phyloP scores from a whole-genome alignment of 2,888 invertebrate genomes.

The Orthosia gothica region DNA sequence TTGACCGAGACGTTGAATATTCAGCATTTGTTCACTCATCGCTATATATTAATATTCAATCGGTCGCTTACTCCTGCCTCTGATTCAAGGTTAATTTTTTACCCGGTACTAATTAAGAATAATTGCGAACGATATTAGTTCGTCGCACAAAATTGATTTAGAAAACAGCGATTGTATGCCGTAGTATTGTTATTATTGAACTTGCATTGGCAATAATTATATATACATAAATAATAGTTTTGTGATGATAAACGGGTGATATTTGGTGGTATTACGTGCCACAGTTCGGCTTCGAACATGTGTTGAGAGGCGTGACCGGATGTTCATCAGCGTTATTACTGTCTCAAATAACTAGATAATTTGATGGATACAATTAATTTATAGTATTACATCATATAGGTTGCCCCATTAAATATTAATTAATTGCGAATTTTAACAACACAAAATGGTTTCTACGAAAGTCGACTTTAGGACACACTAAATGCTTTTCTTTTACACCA shows the following conservation, averaged over 20 bases:
- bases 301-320: conserved; percentile 54
- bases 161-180: conserved; percentile 41
- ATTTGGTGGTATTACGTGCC: conserved; percentile 51
- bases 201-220: not conserved
- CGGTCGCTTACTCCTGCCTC: conserved; percentile 83
- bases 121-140: conserved; percentile 72
- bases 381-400: conserved; percentile 28
- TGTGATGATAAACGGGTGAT: conserved; percentile 14
- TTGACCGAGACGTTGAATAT: conserved; percentile 88
- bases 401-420: conserved; percentile 11
- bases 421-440: not conserved
- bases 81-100: conserved; percentile 87
- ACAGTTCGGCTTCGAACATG: conserved; percentile 41
- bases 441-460: not conserved
- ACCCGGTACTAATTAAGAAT: conserved; percentile 77
- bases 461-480: not conserved
- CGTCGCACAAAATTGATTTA: conserved; percentile 62
- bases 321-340: conserved; percentile 56
- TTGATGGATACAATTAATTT: conserved; percentile 30
- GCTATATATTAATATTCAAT: conserved; percentile 85
- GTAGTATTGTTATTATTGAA: conserved; percentile 22
- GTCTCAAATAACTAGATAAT: conserved; percentile 43
- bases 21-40: conserved; percentile 83
- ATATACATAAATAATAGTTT: not conserved
- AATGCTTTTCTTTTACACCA: not conserved